These are phyloP conservation scores for Limnothrissa miodon DNA, from an alignment of 2,113 vertebrate genomes.

Conservation along the genomic window DNA sequence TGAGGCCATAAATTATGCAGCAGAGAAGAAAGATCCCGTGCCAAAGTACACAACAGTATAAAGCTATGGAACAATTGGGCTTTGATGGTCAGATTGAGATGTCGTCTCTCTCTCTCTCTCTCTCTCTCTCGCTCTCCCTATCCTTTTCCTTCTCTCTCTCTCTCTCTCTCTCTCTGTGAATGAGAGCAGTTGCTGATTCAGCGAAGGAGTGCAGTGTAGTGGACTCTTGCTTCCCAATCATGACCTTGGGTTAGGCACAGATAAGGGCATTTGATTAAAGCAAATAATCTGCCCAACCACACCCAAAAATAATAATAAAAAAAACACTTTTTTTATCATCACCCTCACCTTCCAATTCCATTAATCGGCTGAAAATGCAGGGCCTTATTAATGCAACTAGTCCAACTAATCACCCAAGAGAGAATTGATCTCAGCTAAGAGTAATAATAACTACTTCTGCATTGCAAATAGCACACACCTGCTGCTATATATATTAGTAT, in stretches of 20 bases:
- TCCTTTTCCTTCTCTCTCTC: not conserved
- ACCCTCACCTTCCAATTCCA: slow-evolving; percentile 25
- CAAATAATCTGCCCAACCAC: slow-evolving; percentile 21
- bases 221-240: not conserved
- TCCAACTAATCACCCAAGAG: slow-evolving; percentile 9
- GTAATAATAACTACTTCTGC: too few species aligned
- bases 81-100: slow-evolving; percentile 40
- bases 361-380: slow-evolving; percentile 31
- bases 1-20: slow-evolving; percentile 48
- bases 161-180: not conserved
- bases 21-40: slow-evolving; percentile 39
- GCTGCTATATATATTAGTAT: too few species aligned
- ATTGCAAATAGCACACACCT: too few species aligned
- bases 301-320: not conserved
- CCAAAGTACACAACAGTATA: slow-evolving; percentile 49
- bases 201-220: slow-evolving; percentile 13
- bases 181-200: slow-evolving; percentile 39
- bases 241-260: slow-evolving; percentile 20
- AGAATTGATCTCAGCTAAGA: too few species aligned
- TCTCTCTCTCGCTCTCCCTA: not conserved
- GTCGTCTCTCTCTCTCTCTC: not conserved
- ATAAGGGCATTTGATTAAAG: slow-evolving; percentile 37
- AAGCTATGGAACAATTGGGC: slow-evolving; percentile 49
- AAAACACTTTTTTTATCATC: slow-evolving; percentile 28
- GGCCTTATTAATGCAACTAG: slow-evolving; percentile 12